Evolutionary conservation across 2,888 invertebrate species (phyloP), one percentile per base, ranked within the genome.

Genomic region (Tachystola acroxantha): DNA sequence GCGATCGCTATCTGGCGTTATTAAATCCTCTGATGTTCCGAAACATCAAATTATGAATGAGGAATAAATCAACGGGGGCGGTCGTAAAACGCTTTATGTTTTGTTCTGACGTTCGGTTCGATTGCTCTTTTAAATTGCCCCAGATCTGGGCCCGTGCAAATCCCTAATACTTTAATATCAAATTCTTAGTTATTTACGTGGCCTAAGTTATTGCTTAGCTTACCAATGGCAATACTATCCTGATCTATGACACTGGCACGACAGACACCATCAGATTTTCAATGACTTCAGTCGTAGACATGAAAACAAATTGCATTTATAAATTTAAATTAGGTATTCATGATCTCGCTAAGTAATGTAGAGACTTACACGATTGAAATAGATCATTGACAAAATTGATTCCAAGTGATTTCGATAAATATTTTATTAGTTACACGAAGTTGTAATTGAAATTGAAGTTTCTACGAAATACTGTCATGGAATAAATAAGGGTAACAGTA

Each of bases 31-130:
- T 74, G 82, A 82, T 81, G 82, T 84, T 75, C 78, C 69, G 74
- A 74, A 79, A 78, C 80, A 81, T 82, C 79, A 78, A 85, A 84
- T 86, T 86, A 85, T 82, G 79, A 85, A 84, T 76, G 77, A 75
- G 76, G 66, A 75, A 86, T 86, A 85, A 86, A 86, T 86, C 85
- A 85, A 69, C 74, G 63, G 69, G 61, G 71, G 69, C 73, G 75
- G 54, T 82, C 85, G 77, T 85, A 86, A 86, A 86, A 61, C 60
- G 69, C 68, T 85, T 85, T 85, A 85, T 82, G 79, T 78, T 81
- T 80, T 77, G 77, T 78, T 81, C 77, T 79, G 82, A 69, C 68
- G 63, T 53, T 62, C 62, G 60, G 63, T 70, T 66, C 71, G 75
- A 75, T 78, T 77, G 67, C 75, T 70, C 70, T 69, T 63, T 64